Evolutionary conservation across 53 echinoderm and acorn worm species (phyloP).

Genomic region (Echinometra lucunter): DNA sequence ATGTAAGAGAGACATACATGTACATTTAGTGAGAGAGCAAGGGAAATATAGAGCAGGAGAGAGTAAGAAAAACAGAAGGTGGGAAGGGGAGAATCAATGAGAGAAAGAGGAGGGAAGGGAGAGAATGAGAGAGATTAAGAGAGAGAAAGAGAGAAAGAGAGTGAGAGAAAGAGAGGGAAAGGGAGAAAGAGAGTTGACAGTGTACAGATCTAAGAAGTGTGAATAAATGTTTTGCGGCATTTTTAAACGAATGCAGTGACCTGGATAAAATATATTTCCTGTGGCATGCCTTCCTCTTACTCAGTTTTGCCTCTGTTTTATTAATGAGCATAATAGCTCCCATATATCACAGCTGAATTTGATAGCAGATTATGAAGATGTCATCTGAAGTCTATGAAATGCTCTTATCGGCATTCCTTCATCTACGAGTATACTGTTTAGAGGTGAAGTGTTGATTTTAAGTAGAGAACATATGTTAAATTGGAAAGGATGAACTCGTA

Average conservation of each 20-base stretch:
- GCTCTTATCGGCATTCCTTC: too few relatives aligned
- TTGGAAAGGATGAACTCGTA: too few relatives aligned
- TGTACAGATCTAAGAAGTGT: not conserved
- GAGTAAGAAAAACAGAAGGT: not conserved
- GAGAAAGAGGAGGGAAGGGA: not conserved
- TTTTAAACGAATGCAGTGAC: constrained; percentile 50
- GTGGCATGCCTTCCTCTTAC: constrained; percentile 60
- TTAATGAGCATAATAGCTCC: constrained; percentile 64
- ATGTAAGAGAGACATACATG: not conserved
- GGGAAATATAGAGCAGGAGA: not conserved
- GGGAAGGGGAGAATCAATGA: not conserved
- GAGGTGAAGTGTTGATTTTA: too few relatives aligned
- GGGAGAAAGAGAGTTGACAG: not conserved
- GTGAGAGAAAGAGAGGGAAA: not conserved
- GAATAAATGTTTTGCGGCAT: not conserved
- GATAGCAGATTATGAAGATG: constrained; percentile 30
- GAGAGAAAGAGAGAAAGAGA: not conserved
- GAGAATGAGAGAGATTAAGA: not conserved
- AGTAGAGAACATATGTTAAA: too few relatives aligned
- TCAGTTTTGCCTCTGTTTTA: constrained; percentile 55
- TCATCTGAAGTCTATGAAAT: not conserved
- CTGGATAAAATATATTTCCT: constrained; percentile 48
- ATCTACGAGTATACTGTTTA: too few relatives aligned
- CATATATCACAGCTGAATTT: constrained; percentile 48
- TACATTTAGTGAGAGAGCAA: too few relatives aligned